phyloP scores from a whole-genome alignment of 2,113 vertebrate genomes.

The Ptyas mucosa region DNA sequence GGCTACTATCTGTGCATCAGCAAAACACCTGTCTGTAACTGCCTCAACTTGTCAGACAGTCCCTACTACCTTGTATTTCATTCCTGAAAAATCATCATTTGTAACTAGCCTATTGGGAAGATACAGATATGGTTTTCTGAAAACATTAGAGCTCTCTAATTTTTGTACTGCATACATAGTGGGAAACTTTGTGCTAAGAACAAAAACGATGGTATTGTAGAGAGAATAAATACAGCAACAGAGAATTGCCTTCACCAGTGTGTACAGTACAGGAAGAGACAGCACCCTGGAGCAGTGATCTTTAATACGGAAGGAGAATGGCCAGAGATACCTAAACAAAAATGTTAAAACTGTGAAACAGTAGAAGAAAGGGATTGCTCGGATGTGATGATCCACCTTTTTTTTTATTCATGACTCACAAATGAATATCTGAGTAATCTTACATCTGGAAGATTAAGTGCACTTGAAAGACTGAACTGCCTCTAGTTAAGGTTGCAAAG shows the following conservation, averaged over 20 bases:
- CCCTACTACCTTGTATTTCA: neutral
- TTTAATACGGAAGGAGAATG: neutral
- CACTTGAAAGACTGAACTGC: too few species aligned
- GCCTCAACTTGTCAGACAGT: neutral
- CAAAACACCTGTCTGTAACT: neutral
- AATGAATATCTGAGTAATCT: too few species aligned
- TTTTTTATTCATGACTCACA: too few species aligned
- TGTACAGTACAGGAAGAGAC: neutral
- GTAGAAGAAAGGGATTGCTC: too few species aligned
- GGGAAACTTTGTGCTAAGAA: neutral
- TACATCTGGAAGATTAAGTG: too few species aligned
- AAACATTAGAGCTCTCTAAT: neutral
- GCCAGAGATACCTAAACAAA: neutral
- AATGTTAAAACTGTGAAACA: neutral
- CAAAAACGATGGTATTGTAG: neutral
- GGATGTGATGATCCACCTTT: too few species aligned
- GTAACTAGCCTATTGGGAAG: too few species aligned
- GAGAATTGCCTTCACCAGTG: neutral
- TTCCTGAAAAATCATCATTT: neutral
- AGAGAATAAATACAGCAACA: neutral
- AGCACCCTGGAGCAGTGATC: neutral
- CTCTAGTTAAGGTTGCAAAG: too few species aligned
- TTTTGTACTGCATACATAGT: neutral
- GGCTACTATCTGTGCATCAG: neutral
- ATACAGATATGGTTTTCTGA: neutral